Percentiles rank a stretch among this genome's conserved stretches.
Evolutionary conservation across 2,113 vertebrate genomes (phyloP).

Genomic region (Gymnorhina tibicen): DNA sequence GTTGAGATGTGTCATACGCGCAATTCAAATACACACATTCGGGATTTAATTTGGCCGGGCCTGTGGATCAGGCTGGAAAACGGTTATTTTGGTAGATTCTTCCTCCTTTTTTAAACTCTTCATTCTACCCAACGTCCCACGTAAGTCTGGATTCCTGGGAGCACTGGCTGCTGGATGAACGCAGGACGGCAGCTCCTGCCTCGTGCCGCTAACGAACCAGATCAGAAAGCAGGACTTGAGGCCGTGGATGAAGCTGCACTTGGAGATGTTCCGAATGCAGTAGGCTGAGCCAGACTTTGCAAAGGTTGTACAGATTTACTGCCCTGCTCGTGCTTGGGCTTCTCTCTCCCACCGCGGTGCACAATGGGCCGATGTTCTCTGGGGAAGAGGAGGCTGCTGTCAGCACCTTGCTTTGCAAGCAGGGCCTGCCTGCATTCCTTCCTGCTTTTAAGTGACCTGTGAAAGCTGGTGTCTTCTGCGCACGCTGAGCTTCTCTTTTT

Average conservation of each 20-base stretch:
- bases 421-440: not conserved
- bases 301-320: not conserved
- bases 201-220: accelerated
- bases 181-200: not conserved
- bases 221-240: not conserved
- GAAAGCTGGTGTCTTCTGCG: not conserved
- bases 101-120: not conserved
- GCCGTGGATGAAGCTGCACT: not conserved
- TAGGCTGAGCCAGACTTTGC: not conserved
- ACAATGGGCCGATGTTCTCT: not conserved
- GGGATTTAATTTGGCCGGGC: not conserved
- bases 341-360: not conserved
- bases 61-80: not conserved
- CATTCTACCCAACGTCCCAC: not conserved
- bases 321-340: not conserved
- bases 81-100: not conserved
- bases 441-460: not conserved
- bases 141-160: not conserved
- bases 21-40: not conserved
- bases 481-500: not conserved
- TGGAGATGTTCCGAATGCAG: not conserved
- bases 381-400: not conserved
- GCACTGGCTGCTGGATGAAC: not conserved
- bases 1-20: not conserved
- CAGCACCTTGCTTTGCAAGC: not conserved